Base-by-base conservation (phyloP, 2,113 vertebrate species). In the Notothenia rossii region DNA sequence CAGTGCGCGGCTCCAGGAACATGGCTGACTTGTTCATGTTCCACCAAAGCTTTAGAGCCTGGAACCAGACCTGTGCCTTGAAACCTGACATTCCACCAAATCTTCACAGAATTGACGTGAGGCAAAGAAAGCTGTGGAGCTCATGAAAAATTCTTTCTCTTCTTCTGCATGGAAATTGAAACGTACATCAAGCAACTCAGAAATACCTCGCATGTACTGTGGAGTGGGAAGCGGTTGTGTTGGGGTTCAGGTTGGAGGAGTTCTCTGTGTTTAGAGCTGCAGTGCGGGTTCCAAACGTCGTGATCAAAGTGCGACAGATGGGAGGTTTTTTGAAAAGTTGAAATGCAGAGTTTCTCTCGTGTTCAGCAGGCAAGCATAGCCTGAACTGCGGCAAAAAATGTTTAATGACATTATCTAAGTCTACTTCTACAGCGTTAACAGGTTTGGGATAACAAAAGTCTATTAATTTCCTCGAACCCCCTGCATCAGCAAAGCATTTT, bases 401-500 rank as follows among this genome's bases (percentile, higher is more conserved):
- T 92, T 92, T 93, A 93, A 95, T 93, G 89, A 83, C 91, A 93
- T 93, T 92, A 92, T 81, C 78, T 54, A 89, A 81, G 86, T 83
- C 73, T 75, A 70, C 18, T 82, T 88, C 72, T 72, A 67, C 59
- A 91, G 76, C 85, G 63, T 81, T 92, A 75, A 79, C 85, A 84
- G 85, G 83, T 91, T 93, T 92, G 77, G 83, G 79, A 86, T 84
- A 83, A 91, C 70, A 83, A 90, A 92, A 90, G 91, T 82, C 70
- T 85, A 91, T 93, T 93, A 76, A 93, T 94, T 94, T 93, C 69
- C 91, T 83, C 76, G 73, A 94, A 91, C 83, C 79, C 68, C 66
- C 77, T 84, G 89, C 82, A 90, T 92, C 88, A 91, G 91, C 91
- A 91, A 90, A 91, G 86, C 86, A 92, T 93, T 94, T 94, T 93